Evolutionary conservation across 1,140 invertebrate genomes (phyloP), one percentile per base, ranked within the genome.

Genomic region (Drosophila funebris): DNA sequence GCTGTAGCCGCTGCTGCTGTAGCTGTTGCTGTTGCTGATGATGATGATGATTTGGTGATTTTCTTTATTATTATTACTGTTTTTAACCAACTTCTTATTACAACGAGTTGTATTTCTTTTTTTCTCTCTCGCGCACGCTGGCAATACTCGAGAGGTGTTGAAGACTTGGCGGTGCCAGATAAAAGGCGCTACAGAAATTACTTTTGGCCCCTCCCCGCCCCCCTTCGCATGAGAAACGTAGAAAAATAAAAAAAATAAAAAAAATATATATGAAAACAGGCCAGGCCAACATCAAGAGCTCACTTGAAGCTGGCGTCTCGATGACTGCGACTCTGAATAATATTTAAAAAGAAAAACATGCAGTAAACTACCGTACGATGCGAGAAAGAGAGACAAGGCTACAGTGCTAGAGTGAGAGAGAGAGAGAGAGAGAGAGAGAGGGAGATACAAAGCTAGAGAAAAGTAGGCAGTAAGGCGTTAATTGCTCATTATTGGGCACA

Each of bases 401-500:
- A n/a, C 31, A 31, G 27, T 14, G 16, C 41, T 7, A n/a, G n/a
- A n/a, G n/a, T n/a, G n/a, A n/a, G n/a, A n/a, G 7, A 46, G 9
- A 43, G 31, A 11, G 16, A 48, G 43, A 13, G n/a, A 43, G 22
- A 48, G 41, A 4, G 1, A n/a, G 13, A 58, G 14, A 58, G 41
- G 64, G 60, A 41, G 27, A 48, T 24, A 41, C 46, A 52, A 44
- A 29, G 57, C 24, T 27, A 54, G 27, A 71, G 67, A 75, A 76
- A 79, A 69, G 82, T 82, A 67, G 83, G 83, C 66, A 88, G 83
- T 83, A 87, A 87, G 76, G 84, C 79, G 83, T 89, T 90, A 90
- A 90, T 90, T 90, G 84, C 81, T 90, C 84, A 90, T 87, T 89
- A 89, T 83, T 82, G 89, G 81, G 84, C 89, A 89, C 89, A 90